phyloP scores from a whole-genome alignment of 2,113 vertebrate genomes.

The Amia ocellicauda region DNA sequence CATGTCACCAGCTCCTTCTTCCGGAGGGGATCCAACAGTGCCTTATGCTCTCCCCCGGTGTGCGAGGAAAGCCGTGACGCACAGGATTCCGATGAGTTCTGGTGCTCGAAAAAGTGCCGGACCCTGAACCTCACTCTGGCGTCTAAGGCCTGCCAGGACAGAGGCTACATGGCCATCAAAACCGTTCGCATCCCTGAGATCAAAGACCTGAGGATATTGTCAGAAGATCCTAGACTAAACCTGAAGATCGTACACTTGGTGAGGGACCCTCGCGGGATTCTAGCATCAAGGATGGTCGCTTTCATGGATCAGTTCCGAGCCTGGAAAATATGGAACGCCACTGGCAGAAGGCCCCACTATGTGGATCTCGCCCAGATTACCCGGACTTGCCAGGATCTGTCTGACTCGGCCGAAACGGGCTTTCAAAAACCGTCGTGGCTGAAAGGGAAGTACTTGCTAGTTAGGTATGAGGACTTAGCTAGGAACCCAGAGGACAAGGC shows the following conservation, averaged over 20 bases:
- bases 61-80: slow-evolving; percentile 41
- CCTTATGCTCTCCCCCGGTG: slow-evolving; percentile 67
- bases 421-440: slow-evolving; percentile 63
- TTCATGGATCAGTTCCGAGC: slow-evolving; percentile 63
- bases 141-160: slow-evolving; percentile 54
- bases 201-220: slow-evolving; percentile 62
- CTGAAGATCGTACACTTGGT: slow-evolving; percentile 73
- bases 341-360: slow-evolving; percentile 60
- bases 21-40: slow-evolving; percentile 65
- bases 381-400: slow-evolving; percentile 65
- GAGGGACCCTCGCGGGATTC: slow-evolving; percentile 74
- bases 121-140: slow-evolving; percentile 67
- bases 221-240: slow-evolving; percentile 70
- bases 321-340: slow-evolving; percentile 75
- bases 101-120: slow-evolving; percentile 64
- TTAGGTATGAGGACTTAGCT: slow-evolving; percentile 74
- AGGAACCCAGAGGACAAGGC: slow-evolving; percentile 57
- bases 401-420: slow-evolving; percentile 55
- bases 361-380: slow-evolving; percentile 67
- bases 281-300: slow-evolving; percentile 67
- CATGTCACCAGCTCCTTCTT: slow-evolving; percentile 66
- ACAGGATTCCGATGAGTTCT: slow-evolving; percentile 46
- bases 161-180: slow-evolving; percentile 63
- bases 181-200: slow-evolving; percentile 68
- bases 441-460: slow-evolving; percentile 64